phyloP scores from a whole-genome alignment of 1,140 invertebrate genomes.

The Vanessa tameamea region DNA sequence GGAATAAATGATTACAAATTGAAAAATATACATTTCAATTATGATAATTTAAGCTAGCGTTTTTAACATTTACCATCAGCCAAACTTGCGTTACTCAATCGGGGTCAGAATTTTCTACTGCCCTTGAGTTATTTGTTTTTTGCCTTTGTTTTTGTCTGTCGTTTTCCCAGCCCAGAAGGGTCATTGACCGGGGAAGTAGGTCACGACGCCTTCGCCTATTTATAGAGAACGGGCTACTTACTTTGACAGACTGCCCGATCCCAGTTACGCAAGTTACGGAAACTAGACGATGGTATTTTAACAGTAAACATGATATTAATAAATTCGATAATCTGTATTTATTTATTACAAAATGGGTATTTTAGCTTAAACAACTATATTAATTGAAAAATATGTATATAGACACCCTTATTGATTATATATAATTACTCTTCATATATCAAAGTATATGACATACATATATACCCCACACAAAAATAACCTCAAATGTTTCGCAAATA shows the following conservation, averaged over 20 bases:
- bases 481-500: too few relatives aligned
- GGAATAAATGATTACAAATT: too few relatives aligned
- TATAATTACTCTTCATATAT: too few relatives aligned
- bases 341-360: too few relatives aligned
- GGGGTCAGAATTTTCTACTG: slow-evolving; percentile 27
- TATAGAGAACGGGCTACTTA: slow-evolving; percentile 32
- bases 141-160: slow-evolving; percentile 23
- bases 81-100: neutral
- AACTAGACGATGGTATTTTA: slow-evolving; percentile 18
- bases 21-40: too few relatives aligned
- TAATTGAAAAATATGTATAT: too few relatives aligned
- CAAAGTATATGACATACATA: too few relatives aligned
- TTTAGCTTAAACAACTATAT: too few relatives aligned
- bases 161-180: slow-evolving; percentile 22
- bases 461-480: too few relatives aligned
- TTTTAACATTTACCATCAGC: neutral
- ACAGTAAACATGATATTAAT: neutral
- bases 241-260: slow-evolving; percentile 33
- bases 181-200: slow-evolving; percentile 32
- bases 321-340: too few relatives aligned
- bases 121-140: slow-evolving; percentile 29
- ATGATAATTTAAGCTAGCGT: neutral
- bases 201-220: slow-evolving; percentile 33
- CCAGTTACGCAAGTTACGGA: slow-evolving; percentile 34
- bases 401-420: too few relatives aligned